Base-by-base conservation (phyloP, 2,888 invertebrate species). In the Cyclophora albipunctata region DNA sequence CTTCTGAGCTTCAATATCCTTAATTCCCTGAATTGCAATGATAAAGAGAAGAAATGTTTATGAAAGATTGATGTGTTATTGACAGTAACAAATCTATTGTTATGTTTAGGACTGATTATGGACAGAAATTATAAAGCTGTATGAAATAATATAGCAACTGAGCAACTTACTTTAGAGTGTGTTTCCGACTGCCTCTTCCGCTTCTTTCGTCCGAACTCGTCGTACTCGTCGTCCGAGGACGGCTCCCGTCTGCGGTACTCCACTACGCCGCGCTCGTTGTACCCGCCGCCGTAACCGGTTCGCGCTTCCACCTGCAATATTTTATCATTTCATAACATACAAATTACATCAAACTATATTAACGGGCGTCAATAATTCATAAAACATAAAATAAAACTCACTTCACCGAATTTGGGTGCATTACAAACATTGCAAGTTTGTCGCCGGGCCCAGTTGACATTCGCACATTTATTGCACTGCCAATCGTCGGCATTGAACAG, bases 381-480 rank as follows among this genome's bases (percentile, higher is more conserved):
- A 46, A n/a, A 42, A 45, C 4, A 46, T 7, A 45, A 50, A 45
- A 7, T 5, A 40, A n/a, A 44, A 63, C 96, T 93, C 54, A 97
- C 94, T 84, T 98, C 98, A 20, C 96, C 97, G 79, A 97, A 96
- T 84, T 98, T 98, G 0, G 99, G 98, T 3, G 98, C 97, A 88
- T 98, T 99, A 83, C 99, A 99, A 90, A 99, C 96, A 83, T 99
- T 99, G 85, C 99, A 99, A 49, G 96, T 96, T 71, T 94, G 94
- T 50, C 99, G 91, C 58, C 98, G 91, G 34, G 99, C 98, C 99
- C 98, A 98, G 83, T 99, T 99, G 6, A 99, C 99, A 84, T 99
- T 99, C n/a, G 98, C 98, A 88, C 99, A 99, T 81, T 98, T 98
- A 83, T 96, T 97, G 82, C 99, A 99, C 76, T 98, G 97, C 99